Evolutionary conservation across 2,797 vertebrate genomes (phyloP), one percentile per base, ranked within the genome.

Genomic region (Eulemur coronatus): DNA sequence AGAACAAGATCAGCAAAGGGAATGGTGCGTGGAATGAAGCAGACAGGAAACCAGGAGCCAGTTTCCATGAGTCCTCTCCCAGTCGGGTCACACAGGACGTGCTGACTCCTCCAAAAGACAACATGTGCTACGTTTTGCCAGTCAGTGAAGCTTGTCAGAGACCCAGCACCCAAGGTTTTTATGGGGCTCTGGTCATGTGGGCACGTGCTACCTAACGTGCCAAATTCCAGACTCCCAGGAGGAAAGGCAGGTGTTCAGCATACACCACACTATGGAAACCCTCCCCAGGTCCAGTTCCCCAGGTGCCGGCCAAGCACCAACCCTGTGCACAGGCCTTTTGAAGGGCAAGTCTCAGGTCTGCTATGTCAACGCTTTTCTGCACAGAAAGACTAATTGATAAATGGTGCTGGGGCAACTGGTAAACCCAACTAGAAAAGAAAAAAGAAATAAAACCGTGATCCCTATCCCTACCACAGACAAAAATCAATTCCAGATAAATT

Each of bases 401-500:
- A n/a, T n/a, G 73, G 50, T 76, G 30, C 50, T 33, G 4, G 65
- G 8, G 52, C 14, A 50, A 73, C 48, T 84, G 63, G 76, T 12
- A 50, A 69, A 38, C 33, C 89, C n/a, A 84, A 67, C 2, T 63
- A 14, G 57, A 52, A 94, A 87, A 69, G 81, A 43, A 95, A 48
- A 84, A 30, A 30, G 28, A 92, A 89, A 85, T 59, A 50, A 63
- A 78, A 50, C 0, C 35, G 55, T 38, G 55, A 50, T 24, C 24
- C 14, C 8, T 38, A 72, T 43, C 5, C 26, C 59, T 28, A 55
- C 14, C 48, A 72, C 7, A 75, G 22, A 50, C 28, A 61, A 38
- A 90, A 92, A 8, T 76, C 59, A 81, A 48, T 57, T 80, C 38
- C 87, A 86, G 84, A 89, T 38, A 12, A 73, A 93, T 33, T 48